phyloP scores from a whole-genome alignment of 2,113 vertebrate species.

The Dasypus novemcinctus region DNA sequence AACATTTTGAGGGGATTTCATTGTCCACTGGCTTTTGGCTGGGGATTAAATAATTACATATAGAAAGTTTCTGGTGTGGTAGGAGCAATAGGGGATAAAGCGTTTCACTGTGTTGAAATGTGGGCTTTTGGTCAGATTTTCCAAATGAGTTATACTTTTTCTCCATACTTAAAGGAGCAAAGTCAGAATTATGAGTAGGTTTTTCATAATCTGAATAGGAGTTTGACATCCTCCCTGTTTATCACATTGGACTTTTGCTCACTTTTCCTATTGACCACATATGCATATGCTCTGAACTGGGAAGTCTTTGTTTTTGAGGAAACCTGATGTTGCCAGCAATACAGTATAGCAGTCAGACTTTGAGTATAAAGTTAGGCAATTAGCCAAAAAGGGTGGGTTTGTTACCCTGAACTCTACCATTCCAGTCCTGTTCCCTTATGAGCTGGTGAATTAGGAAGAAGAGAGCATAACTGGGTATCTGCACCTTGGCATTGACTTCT shows the following conservation, averaged over 20 bases:
- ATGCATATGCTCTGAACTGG: slow-evolving; percentile 66
- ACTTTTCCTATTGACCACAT: slow-evolving; percentile 66
- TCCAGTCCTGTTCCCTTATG: not conserved
- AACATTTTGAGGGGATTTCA: slow-evolving; percentile 60
- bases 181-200: slow-evolving; percentile 71
- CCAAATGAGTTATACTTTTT: slow-evolving; percentile 68
- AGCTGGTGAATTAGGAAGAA: not conserved
- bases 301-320: slow-evolving; percentile 71
- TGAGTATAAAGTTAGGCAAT: slow-evolving; percentile 59
- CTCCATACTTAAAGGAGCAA: slow-evolving; percentile 57
- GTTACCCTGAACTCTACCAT: not conserved
- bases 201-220: slow-evolving; percentile 66
- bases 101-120: slow-evolving; percentile 70
- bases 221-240: slow-evolving; percentile 68
- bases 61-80: slow-evolving; percentile 50
- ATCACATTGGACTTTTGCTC: slow-evolving; percentile 64
- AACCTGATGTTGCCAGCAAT: slow-evolving; percentile 56
- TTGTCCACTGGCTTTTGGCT: slow-evolving; percentile 57
- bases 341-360: slow-evolving; percentile 68
- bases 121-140: slow-evolving; percentile 69
- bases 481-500: not conserved
- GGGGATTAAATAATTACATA: slow-evolving; percentile 66
- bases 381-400: slow-evolving; percentile 52
- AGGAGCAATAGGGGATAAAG: slow-evolving; percentile 61
- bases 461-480: slow-evolving; percentile 12